Evolutionary conservation across 53 echinoderm and acorn worm species (phyloP).

Genomic region (Holothuria scabra): DNA sequence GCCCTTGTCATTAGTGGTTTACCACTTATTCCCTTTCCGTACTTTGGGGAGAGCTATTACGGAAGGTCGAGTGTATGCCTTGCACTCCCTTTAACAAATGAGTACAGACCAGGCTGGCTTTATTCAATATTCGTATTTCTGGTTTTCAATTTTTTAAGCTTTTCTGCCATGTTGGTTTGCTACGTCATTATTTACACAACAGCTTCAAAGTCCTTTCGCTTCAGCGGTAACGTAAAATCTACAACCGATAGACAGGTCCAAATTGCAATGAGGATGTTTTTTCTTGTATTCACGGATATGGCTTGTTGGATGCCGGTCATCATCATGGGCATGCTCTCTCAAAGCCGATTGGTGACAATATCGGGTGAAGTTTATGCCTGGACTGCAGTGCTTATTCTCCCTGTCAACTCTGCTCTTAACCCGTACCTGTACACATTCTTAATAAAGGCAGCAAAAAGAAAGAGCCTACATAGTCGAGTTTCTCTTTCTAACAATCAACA

Average conservation of each 20-base stretch:
- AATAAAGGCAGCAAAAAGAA: background rate
- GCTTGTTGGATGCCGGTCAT: conserved; percentile 70
- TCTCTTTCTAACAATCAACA: too few species aligned
- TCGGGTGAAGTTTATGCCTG: conserved; percentile 63
- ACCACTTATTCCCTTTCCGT: background rate
- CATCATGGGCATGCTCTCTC: conserved; percentile 55
- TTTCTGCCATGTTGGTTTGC: conserved; percentile 32
- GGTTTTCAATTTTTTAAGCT: conserved; percentile 32
- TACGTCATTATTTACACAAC: conserved; percentile 14
- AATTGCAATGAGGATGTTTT: conserved; percentile 62
- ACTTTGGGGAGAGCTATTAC: conserved; percentile 45
- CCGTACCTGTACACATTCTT: conserved; percentile 33
- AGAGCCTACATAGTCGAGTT: background rate
- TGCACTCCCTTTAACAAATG: conserved; percentile 15
- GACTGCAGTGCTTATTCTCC: conserved; percentile 39
- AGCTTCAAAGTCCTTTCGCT: background rate
- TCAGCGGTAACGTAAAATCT: background rate
- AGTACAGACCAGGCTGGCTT: conserved; percentile 21
- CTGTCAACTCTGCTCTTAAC: conserved; percentile 31
- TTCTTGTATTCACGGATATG: conserved; percentile 68
- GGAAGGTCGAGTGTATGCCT: conserved; percentile 47
- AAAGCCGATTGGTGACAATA: conserved; percentile 37
- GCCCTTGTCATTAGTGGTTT: background rate
- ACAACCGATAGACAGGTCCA: background rate
- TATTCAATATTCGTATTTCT: conserved; percentile 41